Evolutionary conservation across 2,888 invertebrate species (phyloP), one percentile per base, ranked within the genome.

Genomic region (Parnassius smintheus): DNA sequence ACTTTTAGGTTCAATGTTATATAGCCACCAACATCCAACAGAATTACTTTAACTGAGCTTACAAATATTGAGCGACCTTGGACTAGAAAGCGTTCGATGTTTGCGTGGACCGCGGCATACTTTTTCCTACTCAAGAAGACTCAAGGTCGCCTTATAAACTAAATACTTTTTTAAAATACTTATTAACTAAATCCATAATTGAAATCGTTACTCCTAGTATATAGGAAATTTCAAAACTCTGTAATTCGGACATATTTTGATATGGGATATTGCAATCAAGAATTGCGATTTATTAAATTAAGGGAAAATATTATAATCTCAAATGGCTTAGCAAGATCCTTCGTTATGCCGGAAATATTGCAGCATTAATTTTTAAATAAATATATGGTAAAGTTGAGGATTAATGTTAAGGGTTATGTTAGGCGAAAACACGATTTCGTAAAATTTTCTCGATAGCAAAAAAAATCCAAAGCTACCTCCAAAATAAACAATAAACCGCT

Each of bases 81-180:
- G 59, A 59, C 63, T 63, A 59, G 63, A 63, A 63, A 63, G 63
- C 59, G 46, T 56, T 54, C 54, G 45, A 44, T 13, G 52, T 63
- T 56, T 51, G 22, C 50, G 55, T 50, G 54, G 46, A 10, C 8
- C 54, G 50, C 41, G 50, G 35, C 61, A 49, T 44, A 61, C 44
- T 45, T 46, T 42, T 35, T 48, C 8, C 55, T 11, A 46, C 51
- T 9, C 22, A 35, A n/a, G 42, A 46, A 46, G 11, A 9, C 56
- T 46, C 63, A 59, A 63, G 63, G 63, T 51, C 59, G 56, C 41
- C 55, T 41, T 41, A 50, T 57, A 11, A 58, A 42, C 41, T 13
- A n/a, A 9, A 44, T 3, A n/a, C n/a, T n/a, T n/a, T n/a, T n/a
- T n/a, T n/a, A n/a, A n/a, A n/a, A n/a, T n/a, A n/a, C n/a, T n/a